Conservation (phyloP, 2,888 invertebrate genomes). For the Dromius quadrimaculatus region DNA sequence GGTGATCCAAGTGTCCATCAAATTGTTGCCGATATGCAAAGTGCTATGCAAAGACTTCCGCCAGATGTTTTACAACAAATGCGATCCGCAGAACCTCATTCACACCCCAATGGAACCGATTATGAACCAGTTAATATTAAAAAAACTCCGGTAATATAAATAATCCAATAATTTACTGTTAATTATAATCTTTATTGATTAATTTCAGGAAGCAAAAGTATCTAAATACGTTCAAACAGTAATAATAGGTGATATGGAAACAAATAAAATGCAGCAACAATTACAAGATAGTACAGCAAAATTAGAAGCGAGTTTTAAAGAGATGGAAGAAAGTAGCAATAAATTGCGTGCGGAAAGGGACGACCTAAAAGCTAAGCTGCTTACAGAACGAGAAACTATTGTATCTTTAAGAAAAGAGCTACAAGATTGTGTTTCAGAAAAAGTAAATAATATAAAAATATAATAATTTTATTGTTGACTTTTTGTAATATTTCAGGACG, state of each 20-base stretch:
- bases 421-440: conserved; percentile 57
- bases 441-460: conserved; percentile 13
- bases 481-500: conserved; percentile 35
- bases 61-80: conserved; percentile 58
- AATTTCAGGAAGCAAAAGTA: conserved; percentile 26
- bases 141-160: conserved; percentile 6
- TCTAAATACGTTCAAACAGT: conserved; percentile 58
- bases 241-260: conserved; percentile 58
- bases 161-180: not conserved
- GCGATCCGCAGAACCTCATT: not conserved
- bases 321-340: conserved; percentile 63
- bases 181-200: not conserved
- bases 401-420: conserved; percentile 60
- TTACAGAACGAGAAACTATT: conserved; percentile 60
- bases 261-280: conserved; percentile 61
- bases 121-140: conserved; percentile 14
- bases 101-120: conserved; percentile 1
- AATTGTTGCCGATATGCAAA: conserved; percentile 63
- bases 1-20: conserved; percentile 62
- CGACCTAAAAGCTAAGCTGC: conserved; percentile 60
- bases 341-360: conserved; percentile 63
- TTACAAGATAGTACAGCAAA: conserved; percentile 63
- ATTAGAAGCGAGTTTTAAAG: conserved; percentile 63
- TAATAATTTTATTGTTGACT: not conserved
- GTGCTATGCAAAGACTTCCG: conserved; percentile 63